Conservation (phyloP, 1,140 invertebrate genomes). For the Akabosia matsudoensis region DNA sequence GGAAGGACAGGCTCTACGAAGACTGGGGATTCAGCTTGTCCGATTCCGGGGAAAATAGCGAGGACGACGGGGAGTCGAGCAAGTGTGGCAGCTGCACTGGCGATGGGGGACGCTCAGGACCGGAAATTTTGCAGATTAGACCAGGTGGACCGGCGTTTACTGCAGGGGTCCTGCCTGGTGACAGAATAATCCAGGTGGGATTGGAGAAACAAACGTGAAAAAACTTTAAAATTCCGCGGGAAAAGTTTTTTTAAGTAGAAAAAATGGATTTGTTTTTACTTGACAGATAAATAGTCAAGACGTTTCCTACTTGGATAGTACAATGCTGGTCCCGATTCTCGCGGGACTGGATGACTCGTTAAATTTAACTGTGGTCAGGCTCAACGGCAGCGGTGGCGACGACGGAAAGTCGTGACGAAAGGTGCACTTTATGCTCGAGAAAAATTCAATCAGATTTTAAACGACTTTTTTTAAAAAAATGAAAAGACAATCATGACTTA, state of each 20-base stretch:
- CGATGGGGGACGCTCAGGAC: slow-evolving; percentile 7
- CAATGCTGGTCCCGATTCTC: slow-evolving; percentile 44
- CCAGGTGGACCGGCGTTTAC: slow-evolving; percentile 42
- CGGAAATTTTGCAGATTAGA: slow-evolving; percentile 41
- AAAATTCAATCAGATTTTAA: too few relatives aligned
- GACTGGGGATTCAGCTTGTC: slow-evolving; percentile 45
- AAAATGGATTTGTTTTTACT: background rate
- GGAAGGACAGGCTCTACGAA: slow-evolving; percentile 45
- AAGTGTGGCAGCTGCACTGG: background rate
- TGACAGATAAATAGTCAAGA: slow-evolving; percentile 43
- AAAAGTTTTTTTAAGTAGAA: too few relatives aligned
- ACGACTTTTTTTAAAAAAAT: too few relatives aligned
- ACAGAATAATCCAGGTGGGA: slow-evolving; percentile 39
- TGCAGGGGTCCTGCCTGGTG: slow-evolving; percentile 38
- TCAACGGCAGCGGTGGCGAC: background rate
- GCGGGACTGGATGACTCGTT: slow-evolving; percentile 39
- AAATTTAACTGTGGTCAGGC: slow-evolving; percentile 31
- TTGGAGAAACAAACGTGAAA: too few relatives aligned
- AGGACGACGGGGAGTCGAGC: background rate
- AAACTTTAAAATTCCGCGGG: too few relatives aligned
- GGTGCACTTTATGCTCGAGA: too few relatives aligned
- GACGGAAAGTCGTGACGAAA: background rate
- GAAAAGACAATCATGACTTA: too few relatives aligned
- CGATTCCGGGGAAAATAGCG: slow-evolving; percentile 23
- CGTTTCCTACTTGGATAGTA: slow-evolving; percentile 41